Conservation (phyloP, 2,888 invertebrate genomes). For the Bembecia ichneumoniformis region DNA sequence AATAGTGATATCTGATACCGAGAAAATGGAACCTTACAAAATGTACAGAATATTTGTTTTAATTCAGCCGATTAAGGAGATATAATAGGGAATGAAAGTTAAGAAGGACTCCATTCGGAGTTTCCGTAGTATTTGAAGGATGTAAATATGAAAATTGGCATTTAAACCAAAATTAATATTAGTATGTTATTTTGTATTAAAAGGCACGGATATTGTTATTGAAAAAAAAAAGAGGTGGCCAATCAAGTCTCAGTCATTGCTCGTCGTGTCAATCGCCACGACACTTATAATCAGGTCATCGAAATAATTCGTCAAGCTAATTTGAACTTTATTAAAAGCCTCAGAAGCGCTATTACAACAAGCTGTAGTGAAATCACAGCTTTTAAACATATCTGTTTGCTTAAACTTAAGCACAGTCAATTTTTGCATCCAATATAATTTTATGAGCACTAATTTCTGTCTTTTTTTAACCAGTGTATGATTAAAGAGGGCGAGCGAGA, state of each 20-base stretch:
- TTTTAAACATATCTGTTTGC: conserved; percentile 12
- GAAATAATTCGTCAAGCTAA: neutral
- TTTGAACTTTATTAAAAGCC: neutral
- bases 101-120: no score
- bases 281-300: conserved; percentile 38
- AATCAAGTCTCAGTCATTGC: neutral
- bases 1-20: no score
- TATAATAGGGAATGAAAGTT: no score
- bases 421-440: conserved; percentile 47
- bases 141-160: no score
- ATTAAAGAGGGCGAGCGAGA: conserved; percentile 23
- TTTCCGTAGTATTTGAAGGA: no score
- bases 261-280: conserved; percentile 27
- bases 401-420: conserved; percentile 34
- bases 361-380: conserved; percentile 29
- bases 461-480: conserved; percentile 3
- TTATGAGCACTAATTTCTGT: conserved; percentile 22
- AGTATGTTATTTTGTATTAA: no score
- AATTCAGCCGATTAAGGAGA: no score
- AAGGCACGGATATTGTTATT: neutral
- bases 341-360: neutral
- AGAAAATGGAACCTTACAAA: no score
- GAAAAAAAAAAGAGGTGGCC: neutral
- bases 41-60: no score
- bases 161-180: no score